These are phyloP conservation scores for Sebastes melanostomus DNA, from an alignment of 2,797 vertebrate species.

Conservation along the genomic window DNA sequence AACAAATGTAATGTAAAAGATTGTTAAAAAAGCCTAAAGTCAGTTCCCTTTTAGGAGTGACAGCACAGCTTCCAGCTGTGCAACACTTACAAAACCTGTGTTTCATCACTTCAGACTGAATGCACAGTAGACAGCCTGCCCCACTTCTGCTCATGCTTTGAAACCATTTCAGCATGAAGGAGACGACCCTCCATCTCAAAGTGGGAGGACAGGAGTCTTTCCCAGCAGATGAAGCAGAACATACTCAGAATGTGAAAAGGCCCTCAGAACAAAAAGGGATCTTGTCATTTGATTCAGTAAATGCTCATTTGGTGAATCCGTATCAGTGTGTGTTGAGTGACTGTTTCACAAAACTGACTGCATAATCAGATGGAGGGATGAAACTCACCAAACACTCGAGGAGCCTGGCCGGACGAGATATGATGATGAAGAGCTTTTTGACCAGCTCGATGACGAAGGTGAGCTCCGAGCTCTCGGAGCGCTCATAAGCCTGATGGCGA, in stretches of 20 bases:
- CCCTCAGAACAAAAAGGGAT: not conserved
- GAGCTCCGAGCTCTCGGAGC: constrained; percentile 91
- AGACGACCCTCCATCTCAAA: constrained; percentile 3
- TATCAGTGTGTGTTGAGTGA: not conserved
- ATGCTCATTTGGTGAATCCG: not conserved
- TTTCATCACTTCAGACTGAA: constrained; percentile 32
- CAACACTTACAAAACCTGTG: constrained; percentile 11
- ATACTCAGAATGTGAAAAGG: not conserved
- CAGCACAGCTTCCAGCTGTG: constrained; percentile 6
- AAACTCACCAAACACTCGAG: constrained; percentile 92
- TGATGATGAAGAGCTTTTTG: constrained; percentile 94
- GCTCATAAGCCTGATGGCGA: constrained; percentile 86
- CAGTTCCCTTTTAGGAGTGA: not conserved
- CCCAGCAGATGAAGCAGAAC: not conserved
- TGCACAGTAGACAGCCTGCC: constrained; percentile 1
- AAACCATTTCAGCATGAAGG: not conserved
- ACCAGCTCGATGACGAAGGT: constrained; percentile 92
- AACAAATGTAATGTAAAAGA: not conserved
- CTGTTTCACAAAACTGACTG: not conserved
- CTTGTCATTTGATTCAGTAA: not conserved
- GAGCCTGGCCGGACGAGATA: constrained; percentile 91
- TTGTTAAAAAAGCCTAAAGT: not conserved
- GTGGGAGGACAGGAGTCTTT: constrained; percentile 23
- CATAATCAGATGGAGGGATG: not conserved
- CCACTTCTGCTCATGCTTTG: constrained; percentile 20